Conservation (phyloP, 2,113 vertebrate species). For the Thunnus maccoyii region DNA sequence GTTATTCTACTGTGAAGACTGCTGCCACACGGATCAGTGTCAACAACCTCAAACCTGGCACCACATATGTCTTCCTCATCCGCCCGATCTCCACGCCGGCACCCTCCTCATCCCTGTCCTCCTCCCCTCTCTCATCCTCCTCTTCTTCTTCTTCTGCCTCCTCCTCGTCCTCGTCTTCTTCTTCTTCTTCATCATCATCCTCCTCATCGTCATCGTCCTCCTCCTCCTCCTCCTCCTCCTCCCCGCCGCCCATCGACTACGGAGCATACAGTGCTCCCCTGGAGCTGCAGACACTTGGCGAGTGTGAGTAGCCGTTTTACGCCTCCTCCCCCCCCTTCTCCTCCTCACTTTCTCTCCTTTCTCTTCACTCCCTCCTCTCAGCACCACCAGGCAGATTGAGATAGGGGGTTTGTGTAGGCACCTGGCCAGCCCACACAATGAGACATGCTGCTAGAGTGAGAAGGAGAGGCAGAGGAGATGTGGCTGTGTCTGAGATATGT, state of each 20-base stretch:
- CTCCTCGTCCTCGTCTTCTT: conserved; percentile 84
- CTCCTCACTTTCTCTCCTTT: conserved; percentile 39
- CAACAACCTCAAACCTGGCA: conserved; percentile 94
- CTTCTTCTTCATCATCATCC: conserved; percentile 85
- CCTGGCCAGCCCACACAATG: conserved; percentile 65
- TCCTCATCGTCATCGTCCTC: conserved; percentile 74
- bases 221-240: conserved; percentile 88
- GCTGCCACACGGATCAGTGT: conserved; percentile 90
- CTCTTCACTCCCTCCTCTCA: conserved; percentile 29
- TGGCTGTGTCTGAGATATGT: conserved; percentile 57
- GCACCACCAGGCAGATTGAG: conserved; percentile 38
- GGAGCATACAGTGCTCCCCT: conserved; percentile 91
- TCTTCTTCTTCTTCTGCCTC: conserved; percentile 76
- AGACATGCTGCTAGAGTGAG: conserved; percentile 39
- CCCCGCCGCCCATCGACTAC: conserved; percentile 87
- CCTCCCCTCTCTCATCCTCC: conserved; percentile 87
- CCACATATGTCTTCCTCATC: conserved; percentile 95
- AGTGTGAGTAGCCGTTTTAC: conserved; percentile 86
- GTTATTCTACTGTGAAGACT: conserved; percentile 95
- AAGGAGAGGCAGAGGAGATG: conserved; percentile 25
- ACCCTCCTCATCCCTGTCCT: conserved; percentile 89
- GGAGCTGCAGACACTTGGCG: conserved; percentile 94
- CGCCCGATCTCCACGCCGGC: conserved; percentile 85
- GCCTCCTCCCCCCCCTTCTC: conserved; percentile 32
- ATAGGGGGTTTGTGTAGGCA: conserved; percentile 54